Evolutionary conservation across 1,140 invertebrate species (phyloP).

Genomic region (Liolophura sinensis): DNA sequence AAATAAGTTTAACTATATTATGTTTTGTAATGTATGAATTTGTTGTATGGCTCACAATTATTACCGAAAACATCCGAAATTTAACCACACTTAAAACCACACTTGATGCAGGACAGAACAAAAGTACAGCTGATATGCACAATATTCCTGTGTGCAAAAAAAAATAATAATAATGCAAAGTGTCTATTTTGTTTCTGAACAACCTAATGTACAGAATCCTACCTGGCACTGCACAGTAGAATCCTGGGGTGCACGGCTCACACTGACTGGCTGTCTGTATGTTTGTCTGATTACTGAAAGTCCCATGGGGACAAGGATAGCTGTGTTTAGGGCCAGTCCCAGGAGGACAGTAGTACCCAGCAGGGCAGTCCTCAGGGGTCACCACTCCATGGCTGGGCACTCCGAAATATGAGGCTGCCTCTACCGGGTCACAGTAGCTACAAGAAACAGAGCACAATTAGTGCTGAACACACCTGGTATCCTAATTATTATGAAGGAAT

Average conservation of each 20-base stretch:
- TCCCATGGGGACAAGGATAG: constrained; percentile 45
- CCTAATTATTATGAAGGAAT: not conserved
- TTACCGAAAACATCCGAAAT: too few species aligned
- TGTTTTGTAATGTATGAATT: too few species aligned
- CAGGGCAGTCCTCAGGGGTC: constrained; percentile 45
- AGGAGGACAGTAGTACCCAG: constrained; percentile 45
- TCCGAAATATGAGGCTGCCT: constrained; percentile 33
- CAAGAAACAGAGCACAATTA: not conserved
- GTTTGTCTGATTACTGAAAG: constrained; percentile 44
- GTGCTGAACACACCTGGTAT: too few species aligned
- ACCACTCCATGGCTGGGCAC: constrained; percentile 41
- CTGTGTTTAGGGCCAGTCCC: constrained; percentile 36
- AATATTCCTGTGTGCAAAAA: too few species aligned
- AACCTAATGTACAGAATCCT: not conserved
- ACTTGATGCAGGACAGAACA: too few species aligned
- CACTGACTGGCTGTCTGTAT: constrained; percentile 39
- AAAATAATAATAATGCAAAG: too few species aligned
- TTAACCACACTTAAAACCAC: too few species aligned
- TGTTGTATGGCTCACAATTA: too few species aligned
- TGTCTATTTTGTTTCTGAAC: too few species aligned
- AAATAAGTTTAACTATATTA: too few species aligned
- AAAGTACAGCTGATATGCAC: too few species aligned
- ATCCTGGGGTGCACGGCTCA: constrained; percentile 37
- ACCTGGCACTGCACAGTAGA: constrained; percentile 43
- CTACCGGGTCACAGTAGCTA: constrained; percentile 53